Percentiles rank a stretch among this genome's conserved stretches.
Conservation (phyloP, 2,888 invertebrate species). For the Theodoxus fluviatilis region DNA sequence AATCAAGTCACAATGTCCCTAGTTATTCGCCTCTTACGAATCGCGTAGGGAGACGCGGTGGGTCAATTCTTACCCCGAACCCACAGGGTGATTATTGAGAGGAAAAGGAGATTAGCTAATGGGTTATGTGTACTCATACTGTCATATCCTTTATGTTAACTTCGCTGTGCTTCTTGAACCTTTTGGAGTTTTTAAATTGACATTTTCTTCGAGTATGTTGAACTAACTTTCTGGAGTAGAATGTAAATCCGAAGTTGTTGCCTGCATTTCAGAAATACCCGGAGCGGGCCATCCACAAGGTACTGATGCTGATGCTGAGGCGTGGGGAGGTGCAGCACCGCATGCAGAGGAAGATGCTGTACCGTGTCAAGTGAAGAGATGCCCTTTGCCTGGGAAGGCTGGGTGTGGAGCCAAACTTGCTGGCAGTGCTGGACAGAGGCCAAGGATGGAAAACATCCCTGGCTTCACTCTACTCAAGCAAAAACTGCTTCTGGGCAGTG, state of each 20-base stretch:
- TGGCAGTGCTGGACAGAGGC: conserved; percentile 34
- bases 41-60: too few species aligned
- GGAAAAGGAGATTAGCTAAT: neutral
- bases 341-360: conserved; percentile 95
- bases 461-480: too few species aligned
- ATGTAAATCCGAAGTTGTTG: conserved; percentile 6
- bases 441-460: too few species aligned
- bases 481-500: too few species aligned
- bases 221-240: neutral
- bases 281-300: conserved; percentile 81
- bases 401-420: conserved; percentile 25
- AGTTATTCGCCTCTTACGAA: too few species aligned
- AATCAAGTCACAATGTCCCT: too few species aligned
- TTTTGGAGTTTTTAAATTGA: neutral
- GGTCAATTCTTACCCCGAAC: too few species aligned
- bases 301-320: conserved; percentile 91
- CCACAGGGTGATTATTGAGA: too few species aligned
- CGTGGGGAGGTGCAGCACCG: conserved; percentile 95
- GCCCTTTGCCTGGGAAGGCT: neutral
- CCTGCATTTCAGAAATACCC: conserved; percentile 62
- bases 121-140: neutral
- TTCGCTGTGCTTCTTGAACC: neutral
- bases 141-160: neutral
- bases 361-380: conserved; percentile 77
- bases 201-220: neutral